Conservation (phyloP, 2,888 invertebrate genomes). For the Drosophila dives region DNA sequence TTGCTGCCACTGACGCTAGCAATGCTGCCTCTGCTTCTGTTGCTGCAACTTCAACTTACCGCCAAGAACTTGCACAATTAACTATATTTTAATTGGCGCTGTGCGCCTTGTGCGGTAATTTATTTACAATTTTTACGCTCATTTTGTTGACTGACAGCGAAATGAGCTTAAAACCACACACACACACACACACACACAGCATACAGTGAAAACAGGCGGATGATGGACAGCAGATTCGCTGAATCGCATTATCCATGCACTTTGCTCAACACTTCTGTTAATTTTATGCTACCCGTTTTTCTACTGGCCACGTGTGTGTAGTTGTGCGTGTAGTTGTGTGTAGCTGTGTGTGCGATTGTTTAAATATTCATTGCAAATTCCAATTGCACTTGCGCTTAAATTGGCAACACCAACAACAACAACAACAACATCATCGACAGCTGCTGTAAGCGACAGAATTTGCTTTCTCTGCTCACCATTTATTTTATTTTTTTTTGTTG, state of each 20-base stretch:
- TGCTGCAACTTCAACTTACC: constrained; percentile 50
- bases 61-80: constrained; percentile 63
- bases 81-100: constrained; percentile 66
- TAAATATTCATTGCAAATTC: constrained; percentile 77
- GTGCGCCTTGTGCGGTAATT: constrained; percentile 49
- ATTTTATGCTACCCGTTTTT: constrained; percentile 64
- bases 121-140: constrained; percentile 67
- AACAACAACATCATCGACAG: constrained; percentile 43
- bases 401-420: constrained; percentile 71
- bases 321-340: too few relatives aligned
- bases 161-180: constrained; percentile 32
- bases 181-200: constrained; percentile 30
- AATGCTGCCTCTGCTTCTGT: constrained; percentile 5
- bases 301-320: constrained; percentile 8
- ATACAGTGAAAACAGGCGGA: constrained; percentile 29
- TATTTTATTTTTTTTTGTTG: constrained; percentile 6
- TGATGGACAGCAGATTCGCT: constrained; percentile 46
- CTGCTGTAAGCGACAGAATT: constrained; percentile 34
- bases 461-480: constrained; percentile 28
- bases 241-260: constrained; percentile 75
- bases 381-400: constrained; percentile 77
- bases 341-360: constrained; percentile 45
- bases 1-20: too few relatives aligned
- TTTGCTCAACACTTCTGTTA: constrained; percentile 81
- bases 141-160: constrained; percentile 61